Evolutionary conservation across 2,113 vertebrate species (phyloP), one percentile per base, ranked within the genome.

Genomic region (Marcusenius ussheri): DNA sequence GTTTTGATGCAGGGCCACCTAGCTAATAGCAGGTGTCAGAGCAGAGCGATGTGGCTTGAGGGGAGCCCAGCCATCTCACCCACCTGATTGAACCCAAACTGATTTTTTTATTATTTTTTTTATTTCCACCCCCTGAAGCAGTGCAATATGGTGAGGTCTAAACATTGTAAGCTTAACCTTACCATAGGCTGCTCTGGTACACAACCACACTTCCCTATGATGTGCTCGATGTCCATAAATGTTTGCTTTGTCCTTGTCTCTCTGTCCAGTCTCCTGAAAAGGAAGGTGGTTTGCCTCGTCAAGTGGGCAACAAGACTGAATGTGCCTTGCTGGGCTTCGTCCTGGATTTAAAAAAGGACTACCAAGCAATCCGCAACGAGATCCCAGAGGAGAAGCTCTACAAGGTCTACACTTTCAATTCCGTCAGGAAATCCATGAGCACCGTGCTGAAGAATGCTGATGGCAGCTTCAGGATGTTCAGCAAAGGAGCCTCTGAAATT

Each of bases 391-490:
- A 99, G 93, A 97, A 98, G 93, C 94, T 99, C 15, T 98, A 98
- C 96, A 99, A 99, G 95, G 98, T 99, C 91, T 99, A 99, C 94
- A 99, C 98, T 91, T 99, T 99, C 96, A 99, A 99, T 95, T 99
- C 98, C 53, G 97, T 97, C 92, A 97, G 98, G 93, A 99, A 99
- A 93, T 99, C 98, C 5, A 99, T 99, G 98, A 99, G 98, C 95
- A 99, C 98, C 42, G 98, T 99, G 93, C 94, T 99, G 93, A 99
- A 99, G 96, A 97, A 98, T 91, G 96, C 97, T 89, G 97, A 99
- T 92, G 98, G 98, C 95, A 98, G 98, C 96, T 99, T 94, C 92
- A 97, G 97, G 89, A 98, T 99, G 97, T 99, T 98, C 96, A 99
- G 98, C 96, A 99, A 99, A 96, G 98, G 98, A 94, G 98, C 98